Base-by-base conservation (phyloP, 2,888 invertebrate genomes). In the Dichetophora obliterata region DNA sequence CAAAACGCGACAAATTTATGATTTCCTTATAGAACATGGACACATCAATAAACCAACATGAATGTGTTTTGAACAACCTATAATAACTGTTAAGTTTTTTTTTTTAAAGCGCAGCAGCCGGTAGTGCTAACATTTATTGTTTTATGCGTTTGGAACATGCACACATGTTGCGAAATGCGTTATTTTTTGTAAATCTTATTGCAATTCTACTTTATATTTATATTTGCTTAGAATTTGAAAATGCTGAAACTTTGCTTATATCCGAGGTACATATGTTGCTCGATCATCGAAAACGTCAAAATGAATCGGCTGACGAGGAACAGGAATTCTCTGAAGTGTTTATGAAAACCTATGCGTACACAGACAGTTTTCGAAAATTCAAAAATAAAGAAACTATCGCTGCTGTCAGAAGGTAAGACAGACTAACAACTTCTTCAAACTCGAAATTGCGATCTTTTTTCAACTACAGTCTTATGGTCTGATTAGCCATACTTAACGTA, bases 241-340 rank as follows among this genome's bases (percentile, higher is more conserved):
- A 96, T 91, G 98, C 98, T 1, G 99, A 99, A 90, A 98, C 99
- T 0, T 90, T 99, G 76, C 91, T 99, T 74, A 98, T 98, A 87
- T 98, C 98, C 3, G 97, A 97, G 91, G 97, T 97, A 0, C 95
- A 96, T 87, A 97, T 99, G 96, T 91, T 99, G 83, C 89, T 99
- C 84, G 98, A 99, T 87, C 98, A 99, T 90, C 93, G 99, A 74
- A 98, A 98, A 89, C 95, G 96, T 50, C 98, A 99, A 90, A 99
- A 98, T 89, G 99, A 99, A 90, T 97, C 96, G 43, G 97, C 98
- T 3, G 99, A 99, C 87, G 99, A 99, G 85, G 97, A 98, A 86
- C 98, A 98, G 89, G 98, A 99, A 89, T 95, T 99, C 88, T 98
- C 98, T 0, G 98, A 98, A 89, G 98, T 99, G 9, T 99, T 99